Conservation (phyloP, 2,113 vertebrate genomes). For the Oncorhynchus clarkii region DNA sequence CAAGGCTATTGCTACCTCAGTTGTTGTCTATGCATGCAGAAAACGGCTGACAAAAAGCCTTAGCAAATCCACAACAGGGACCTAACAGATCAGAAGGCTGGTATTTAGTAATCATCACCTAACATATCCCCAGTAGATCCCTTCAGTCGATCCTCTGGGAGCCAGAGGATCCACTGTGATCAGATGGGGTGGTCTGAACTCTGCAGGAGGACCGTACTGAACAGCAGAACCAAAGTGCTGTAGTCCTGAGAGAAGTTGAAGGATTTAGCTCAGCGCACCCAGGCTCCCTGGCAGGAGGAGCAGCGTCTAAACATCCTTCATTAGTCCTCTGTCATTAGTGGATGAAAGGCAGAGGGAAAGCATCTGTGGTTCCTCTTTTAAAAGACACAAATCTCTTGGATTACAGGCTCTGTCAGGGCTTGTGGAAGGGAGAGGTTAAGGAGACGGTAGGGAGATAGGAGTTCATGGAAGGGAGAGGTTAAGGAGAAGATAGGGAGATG, state of each 20-base stretch:
- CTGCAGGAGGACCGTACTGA: neutral
- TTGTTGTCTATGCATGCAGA: no score
- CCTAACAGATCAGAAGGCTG: no score
- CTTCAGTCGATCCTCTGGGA: neutral
- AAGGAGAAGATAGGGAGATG: no score
- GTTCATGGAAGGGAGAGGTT: no score
- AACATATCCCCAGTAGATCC: neutral
- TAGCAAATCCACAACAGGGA: no score
- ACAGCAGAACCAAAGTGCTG: neutral
- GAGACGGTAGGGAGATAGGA: no score
- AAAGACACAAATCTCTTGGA: neutral
- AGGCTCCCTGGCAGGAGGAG: conserved; percentile 27
- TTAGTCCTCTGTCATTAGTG: conserved; percentile 54
- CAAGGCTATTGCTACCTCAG: neutral
- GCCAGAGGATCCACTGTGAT: neutral
- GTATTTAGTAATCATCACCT: neutral
- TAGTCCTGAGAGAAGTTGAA: neutral
- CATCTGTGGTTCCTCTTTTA: neutral
- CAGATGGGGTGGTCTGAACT: neutral
- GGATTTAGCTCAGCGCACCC: conserved; percentile 2
- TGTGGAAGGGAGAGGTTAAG: neutral
- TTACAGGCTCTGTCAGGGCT: neutral
- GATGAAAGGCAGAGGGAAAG: conserved; percentile 21
- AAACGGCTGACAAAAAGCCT: neutral
- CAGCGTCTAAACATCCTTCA: conserved; percentile 21